A percentile compares a stretch with the other conserved stretches of the same genome.
Conservation (phyloP, 2,797 vertebrate genomes). For the Lates japonicus region DNA sequence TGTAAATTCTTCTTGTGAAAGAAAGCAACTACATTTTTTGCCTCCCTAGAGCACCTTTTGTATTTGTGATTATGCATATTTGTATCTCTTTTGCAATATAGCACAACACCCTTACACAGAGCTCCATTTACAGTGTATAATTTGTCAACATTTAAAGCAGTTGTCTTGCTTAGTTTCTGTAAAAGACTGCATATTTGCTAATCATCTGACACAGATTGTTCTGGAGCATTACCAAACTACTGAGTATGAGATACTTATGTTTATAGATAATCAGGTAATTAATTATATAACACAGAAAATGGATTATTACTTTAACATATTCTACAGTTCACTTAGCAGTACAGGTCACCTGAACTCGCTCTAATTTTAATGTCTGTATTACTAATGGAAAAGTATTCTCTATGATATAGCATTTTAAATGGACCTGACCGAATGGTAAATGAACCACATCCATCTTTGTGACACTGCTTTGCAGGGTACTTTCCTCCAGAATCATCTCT, state of each 20-base stretch:
- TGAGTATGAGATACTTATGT: neutral
- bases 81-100: constrained; percentile 23
- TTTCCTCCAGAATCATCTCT: constrained; percentile 79
- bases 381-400: constrained; percentile 79
- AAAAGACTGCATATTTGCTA: neutral
- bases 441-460: constrained; percentile 86
- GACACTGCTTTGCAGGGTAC: constrained; percentile 78
- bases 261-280: constrained; percentile 32
- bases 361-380: constrained; percentile 81
- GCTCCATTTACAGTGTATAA: constrained; percentile 24
- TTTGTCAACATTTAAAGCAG: constrained; percentile 27
- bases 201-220: constrained; percentile 9
- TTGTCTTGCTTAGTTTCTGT: neutral
- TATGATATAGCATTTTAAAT: constrained; percentile 84
- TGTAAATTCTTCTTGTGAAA: constrained; percentile 10
- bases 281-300: constrained; percentile 36
- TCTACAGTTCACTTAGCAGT: constrained; percentile 63
- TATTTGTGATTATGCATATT: constrained; percentile 3
- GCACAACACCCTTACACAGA: neutral
- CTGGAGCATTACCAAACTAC: neutral
- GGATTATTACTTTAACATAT: constrained; percentile 47
- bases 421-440: constrained; percentile 84
- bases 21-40: constrained; percentile 8
- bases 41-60: constrained; percentile 21
- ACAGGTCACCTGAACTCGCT: constrained; percentile 70